Base-by-base conservation (phyloP, 1,140 invertebrate genomes). In the Drosophila biarmipes region DNA sequence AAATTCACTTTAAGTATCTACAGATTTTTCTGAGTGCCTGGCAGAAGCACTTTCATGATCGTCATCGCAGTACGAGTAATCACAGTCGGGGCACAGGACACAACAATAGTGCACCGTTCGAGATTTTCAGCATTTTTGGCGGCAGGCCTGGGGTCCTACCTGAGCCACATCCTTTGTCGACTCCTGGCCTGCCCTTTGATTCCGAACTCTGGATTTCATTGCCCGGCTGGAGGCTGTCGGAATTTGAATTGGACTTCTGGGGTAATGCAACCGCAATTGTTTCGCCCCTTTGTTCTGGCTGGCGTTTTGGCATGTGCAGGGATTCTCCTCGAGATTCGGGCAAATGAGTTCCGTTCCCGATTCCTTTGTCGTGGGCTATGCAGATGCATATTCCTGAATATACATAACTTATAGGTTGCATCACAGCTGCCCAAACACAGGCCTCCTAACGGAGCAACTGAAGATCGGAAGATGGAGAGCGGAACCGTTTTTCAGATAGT, bases 211-310 rank as follows among this genome's bases (percentile, higher is more conserved):
- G 63, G 54, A 58, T 79, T 79, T 64, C 76, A 85, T 84, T 85
- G 68, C 63, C 42, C 56, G 52, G 31, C 69, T 62, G 66, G 66
- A 72, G 66, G 66, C 67, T 69, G 66, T 19, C 27, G 64, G 66
- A 69, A 69, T 69, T 69, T 56, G 66, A 72, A 72, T 73, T 72
- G 51, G 54, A 78, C 66, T 51, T 48, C 59, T 34, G 63, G 51
- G 73, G 73, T 66, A 89, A 85, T 90, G 85, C 73, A 90, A 90
- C 85, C 85, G 73, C 85, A 89, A 89, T 89, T 89, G 85, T 89
- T 82, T 46, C 37, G 21, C 27, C 53, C 40, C 69, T 35, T 79
- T 74, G 74, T 75, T 59, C 46, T 51, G 64, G n/a, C 34, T 68
- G 64, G 63, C 78, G 77, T 90, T 77, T 90, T 90, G 74, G 80